Evolutionary conservation across 2,797 vertebrate genomes (phyloP), one percentile per base, ranked within the genome.

Genomic region (Siniperca obscura): DNA sequence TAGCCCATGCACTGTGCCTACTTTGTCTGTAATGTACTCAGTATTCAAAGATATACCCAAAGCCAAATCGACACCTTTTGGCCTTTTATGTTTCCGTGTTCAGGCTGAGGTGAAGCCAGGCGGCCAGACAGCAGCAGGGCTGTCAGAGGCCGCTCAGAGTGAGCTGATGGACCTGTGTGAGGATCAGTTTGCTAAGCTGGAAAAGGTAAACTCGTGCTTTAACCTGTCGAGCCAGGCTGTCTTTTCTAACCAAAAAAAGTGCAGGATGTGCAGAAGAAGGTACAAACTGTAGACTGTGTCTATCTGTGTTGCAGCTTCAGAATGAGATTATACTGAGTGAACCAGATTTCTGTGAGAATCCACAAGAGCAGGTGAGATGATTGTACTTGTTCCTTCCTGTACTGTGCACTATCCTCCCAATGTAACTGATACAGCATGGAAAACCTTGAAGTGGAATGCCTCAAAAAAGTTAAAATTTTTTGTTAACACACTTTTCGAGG

Each of bases 301-400:
- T 86, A 5, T 90, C 3, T 93, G 34, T 94, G 50, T 94, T 93
- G 52, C 92, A 96, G 96, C 89, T 96, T 61, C 96, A 96, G 82
- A 93, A 94, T 86, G 92, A 95, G 70, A 92, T 96, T 0, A 84
- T 94, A 52, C 87, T 94, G 25, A 70, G 82, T 82, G 93, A 95
- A 61, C 83, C 91, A 21, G 90, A 95, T 42, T 83, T 83, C 21
- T 76, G 82, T 71, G 89, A 90, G 44, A 85, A 85, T 74, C 88
- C 86, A 13, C 85, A 89, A 44, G 91, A 93, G 21, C 93, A 94
- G 94, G 96, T 96, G 64, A 89, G 91, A 57, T 52, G 9, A 9
- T 14, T 74, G 3, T 16, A 25, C 2, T 4, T 22, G 4, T 59
- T 66, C 3, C 17, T 50, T 27, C n/a, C 21, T 66, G 27, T 10